These are phyloP conservation scores for Scaptomyza parva DNA, from an alignment of 2,888 invertebrate species.

Conservation along the genomic window DNA sequence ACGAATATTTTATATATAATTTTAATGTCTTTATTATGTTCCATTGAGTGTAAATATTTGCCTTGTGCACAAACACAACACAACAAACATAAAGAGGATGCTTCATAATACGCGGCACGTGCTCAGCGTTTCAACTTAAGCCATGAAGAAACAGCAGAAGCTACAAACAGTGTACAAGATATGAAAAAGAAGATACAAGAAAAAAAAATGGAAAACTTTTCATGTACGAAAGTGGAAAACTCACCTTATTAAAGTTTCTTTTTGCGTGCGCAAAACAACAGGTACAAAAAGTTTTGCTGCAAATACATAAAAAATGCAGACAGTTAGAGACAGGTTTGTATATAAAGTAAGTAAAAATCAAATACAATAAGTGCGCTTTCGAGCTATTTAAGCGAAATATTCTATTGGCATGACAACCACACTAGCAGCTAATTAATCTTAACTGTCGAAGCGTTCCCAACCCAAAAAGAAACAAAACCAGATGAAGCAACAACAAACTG, in stretches of 20 bases:
- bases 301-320: constrained; percentile 33
- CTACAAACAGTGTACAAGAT: constrained; percentile 10
- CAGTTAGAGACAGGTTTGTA: too few relatives aligned
- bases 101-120: constrained; percentile 71
- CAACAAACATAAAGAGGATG: constrained; percentile 18
- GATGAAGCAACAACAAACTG: constrained; percentile 1
- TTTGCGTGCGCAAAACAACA: constrained; percentile 63
- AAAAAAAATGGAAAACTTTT: constrained; percentile 39
- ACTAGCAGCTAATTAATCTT: constrained; percentile 52
- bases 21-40: constrained; percentile 82
- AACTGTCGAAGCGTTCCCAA: constrained; percentile 42
- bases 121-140: constrained; percentile 58
- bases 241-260: constrained; percentile 59
- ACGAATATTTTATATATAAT: constrained; percentile 68
- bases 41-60: constrained; percentile 80
- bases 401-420: constrained; percentile 50
- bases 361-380: constrained; percentile 11
- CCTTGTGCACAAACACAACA: constrained; percentile 49
- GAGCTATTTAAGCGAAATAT: constrained; percentile 11
- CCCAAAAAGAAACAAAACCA: neutral
- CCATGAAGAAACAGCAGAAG: constrained; percentile 35
- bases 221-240: constrained; percentile 25
- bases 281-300: constrained; percentile 73
- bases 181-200: neutral
- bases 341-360: constrained; percentile 25